Conservation (phyloP, 2,888 invertebrate genomes). For the Lypha dubia region DNA sequence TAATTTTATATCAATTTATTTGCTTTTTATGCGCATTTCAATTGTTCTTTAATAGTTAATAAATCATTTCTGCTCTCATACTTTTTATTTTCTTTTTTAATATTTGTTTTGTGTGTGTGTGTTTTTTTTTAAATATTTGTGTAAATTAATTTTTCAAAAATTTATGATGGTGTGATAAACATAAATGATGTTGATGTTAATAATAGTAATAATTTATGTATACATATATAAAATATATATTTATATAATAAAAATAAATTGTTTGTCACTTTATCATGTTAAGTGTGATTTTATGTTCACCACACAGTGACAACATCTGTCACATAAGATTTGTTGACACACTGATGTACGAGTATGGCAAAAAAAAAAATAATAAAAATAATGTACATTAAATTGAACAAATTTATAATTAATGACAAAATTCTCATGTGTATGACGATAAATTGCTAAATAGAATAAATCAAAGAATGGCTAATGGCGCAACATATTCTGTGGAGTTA, state of each 20-base stretch:
- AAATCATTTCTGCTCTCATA: slow-evolving; percentile 63
- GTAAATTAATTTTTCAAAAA: slow-evolving; percentile 48
- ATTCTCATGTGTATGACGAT: slow-evolving; percentile 1
- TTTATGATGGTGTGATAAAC: slow-evolving; percentile 40
- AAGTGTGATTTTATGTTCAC: slow-evolving; percentile 71
- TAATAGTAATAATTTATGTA: slow-evolving; percentile 33
- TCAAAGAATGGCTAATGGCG: slow-evolving; percentile 10
- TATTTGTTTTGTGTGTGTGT: neutral
- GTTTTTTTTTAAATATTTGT: neutral
- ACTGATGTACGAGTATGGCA: neutral
- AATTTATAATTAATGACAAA: slow-evolving; percentile 57
- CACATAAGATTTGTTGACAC: slow-evolving; percentile 70
- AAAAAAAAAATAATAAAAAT: no score
- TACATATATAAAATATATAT: slow-evolving; percentile 1
- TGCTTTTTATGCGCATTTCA: slow-evolving; percentile 46
- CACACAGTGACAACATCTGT: slow-evolving; percentile 71
- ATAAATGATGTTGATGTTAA: slow-evolving; percentile 49
- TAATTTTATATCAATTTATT: slow-evolving; percentile 51
- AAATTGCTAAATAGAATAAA: slow-evolving; percentile 24
- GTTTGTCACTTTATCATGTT: slow-evolving; percentile 70
- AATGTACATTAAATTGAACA: slow-evolving; percentile 39
- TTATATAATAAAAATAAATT: slow-evolving; percentile 58
- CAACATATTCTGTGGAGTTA: neutral
- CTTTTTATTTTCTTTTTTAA: slow-evolving; percentile 31
- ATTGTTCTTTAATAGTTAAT: slow-evolving; percentile 62